Evolutionary conservation across 2,797 vertebrate species (phyloP), one percentile per base, ranked within the genome.

Genomic region (Myripristis murdjan): DNA sequence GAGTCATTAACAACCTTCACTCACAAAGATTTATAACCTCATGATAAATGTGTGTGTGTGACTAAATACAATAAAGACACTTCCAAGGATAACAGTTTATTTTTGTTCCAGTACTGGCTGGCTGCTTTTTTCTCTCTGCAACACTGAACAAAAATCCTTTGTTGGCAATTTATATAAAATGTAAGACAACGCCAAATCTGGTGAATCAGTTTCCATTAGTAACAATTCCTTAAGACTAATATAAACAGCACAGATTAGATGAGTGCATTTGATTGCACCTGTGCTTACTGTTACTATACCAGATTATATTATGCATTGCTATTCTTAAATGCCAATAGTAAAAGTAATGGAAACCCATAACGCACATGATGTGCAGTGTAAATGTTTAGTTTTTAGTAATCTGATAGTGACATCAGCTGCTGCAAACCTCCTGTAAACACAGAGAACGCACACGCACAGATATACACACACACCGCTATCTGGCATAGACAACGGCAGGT

Each of bases 11-110:
- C 87, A 88, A 81, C 84, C 83, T 88, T 92, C 89, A 87, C 86
- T 92, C 90, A 85, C 37, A 35, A 60, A 89, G 91, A 94, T 92
- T 91, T 92, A 93, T 75, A 53, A 72, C 86, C 79, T 91, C 82
- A 64, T 92, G 91, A 93, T 92, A 86, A 91, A 91, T 91, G 84
- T 22, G 57, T 76, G 57, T 76, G 65, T 81, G 86, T 82, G 87
- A 81, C 83, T 85, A 86, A 90, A 87, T 85, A 89, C 90, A 91
- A 92, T 90, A 87, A 91, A 91, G 89, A 91, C 89, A 89, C 88
- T 86, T 93, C 84, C 88, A 91, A 89, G 85, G 77, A 92, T 82
- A 91, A 90, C 85, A 87, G 87, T 91, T 91, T 90, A 84, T 87
- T 91, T 87, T 87, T 51, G 61, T 58, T 79, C 55, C 67, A 70